A percentile compares a stretch with the other conserved stretches of the same genome.
phyloP scores from a whole-genome alignment of 2,113 vertebrate genomes.

The Platysteira castanea region DNA sequence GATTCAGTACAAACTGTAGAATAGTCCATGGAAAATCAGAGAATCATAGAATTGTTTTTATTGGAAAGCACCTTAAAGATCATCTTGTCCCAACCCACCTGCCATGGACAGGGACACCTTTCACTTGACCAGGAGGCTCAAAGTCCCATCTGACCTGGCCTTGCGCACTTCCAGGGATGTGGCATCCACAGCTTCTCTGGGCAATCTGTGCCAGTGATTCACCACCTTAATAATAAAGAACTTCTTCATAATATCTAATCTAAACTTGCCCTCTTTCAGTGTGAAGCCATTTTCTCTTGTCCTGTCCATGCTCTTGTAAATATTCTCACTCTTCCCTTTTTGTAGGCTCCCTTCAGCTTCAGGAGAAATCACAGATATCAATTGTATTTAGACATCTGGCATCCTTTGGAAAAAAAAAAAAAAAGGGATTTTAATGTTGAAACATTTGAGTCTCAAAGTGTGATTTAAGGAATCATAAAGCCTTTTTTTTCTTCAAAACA shows the following conservation, averaged over 20 bases:
- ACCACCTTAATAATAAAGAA: too few relatives aligned
- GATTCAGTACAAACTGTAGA: background rate
- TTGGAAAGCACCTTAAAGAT: background rate
- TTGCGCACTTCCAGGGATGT: background rate
- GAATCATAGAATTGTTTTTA: background rate
- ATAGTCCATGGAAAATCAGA: background rate
- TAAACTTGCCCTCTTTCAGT: too few relatives aligned
- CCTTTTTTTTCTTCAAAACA: background rate
- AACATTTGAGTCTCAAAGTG: background rate
- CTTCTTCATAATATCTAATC: too few relatives aligned
- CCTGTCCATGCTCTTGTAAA: background rate
- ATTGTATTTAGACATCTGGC: background rate
- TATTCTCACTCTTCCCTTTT: background rate
- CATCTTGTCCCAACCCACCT: background rate
- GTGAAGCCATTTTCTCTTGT: background rate
- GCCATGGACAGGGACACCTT: background rate
- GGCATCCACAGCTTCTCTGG: background rate
- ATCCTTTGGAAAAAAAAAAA: background rate
- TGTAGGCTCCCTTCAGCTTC: background rate
- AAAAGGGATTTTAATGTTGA: background rate
- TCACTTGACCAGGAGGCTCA: background rate
- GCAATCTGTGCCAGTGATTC: background rate
- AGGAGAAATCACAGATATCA: background rate
- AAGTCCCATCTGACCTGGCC: background rate
- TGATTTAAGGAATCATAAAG: background rate